A percentile compares a stretch with the other conserved stretches of the same genome.
phyloP scores from a whole-genome alignment of 2,888 invertebrate species.

The Ommatoiulus sabulosus region DNA sequence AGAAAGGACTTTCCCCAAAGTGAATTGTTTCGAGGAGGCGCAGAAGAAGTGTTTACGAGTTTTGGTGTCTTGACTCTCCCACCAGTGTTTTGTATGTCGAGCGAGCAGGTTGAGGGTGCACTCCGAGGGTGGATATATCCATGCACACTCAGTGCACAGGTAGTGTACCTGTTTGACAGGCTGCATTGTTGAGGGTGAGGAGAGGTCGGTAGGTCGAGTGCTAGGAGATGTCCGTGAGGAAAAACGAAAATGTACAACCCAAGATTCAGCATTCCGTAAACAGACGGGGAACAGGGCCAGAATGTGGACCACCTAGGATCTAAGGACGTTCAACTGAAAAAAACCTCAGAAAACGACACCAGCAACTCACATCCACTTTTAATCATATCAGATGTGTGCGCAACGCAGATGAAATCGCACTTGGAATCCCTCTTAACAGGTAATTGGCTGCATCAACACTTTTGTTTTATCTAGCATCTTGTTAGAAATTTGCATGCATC shows the following conservation, averaged over 20 bases:
- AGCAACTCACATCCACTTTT: constrained; percentile 27
- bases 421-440: constrained; percentile 39
- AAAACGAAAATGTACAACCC: constrained; percentile 31
- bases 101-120: constrained; percentile 10
- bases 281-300: constrained; percentile 41
- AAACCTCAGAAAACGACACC: constrained; percentile 1
- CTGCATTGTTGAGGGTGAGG: constrained; percentile 48
- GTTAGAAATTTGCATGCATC: background rate
- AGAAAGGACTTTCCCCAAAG: background rate
- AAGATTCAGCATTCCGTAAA: constrained; percentile 29
- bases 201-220: constrained; percentile 47
- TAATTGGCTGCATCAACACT: constrained; percentile 35
- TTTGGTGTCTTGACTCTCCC: constrained; percentile 42
- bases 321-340: constrained; percentile 47
- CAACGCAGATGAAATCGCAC: constrained; percentile 19
- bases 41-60: background rate
- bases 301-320: constrained; percentile 47
- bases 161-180: constrained; percentile 48
- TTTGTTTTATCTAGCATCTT: constrained; percentile 15
- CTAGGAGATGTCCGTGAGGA: constrained; percentile 43
- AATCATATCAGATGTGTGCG: constrained; percentile 3
- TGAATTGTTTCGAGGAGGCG: constrained; percentile 5
- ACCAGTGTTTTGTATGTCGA: constrained; percentile 27
- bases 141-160: constrained; percentile 41
- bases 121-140: constrained; percentile 9